These are phyloP conservation scores for Dicaeum eximium DNA, from an alignment of 2,113 vertebrate species.

Conservation along the genomic window DNA sequence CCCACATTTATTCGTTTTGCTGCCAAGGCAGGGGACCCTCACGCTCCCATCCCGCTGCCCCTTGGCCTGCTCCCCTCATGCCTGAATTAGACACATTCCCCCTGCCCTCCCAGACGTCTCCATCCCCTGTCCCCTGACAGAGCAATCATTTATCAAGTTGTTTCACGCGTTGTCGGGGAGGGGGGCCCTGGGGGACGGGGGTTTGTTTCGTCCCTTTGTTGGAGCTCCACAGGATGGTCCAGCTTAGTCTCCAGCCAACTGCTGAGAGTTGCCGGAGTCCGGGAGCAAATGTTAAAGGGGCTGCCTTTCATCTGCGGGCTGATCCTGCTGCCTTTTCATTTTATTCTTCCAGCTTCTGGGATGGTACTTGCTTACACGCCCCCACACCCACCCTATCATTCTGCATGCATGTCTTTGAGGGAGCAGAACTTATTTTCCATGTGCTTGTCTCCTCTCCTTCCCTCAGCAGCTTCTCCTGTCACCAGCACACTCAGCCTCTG, in stretches of 20 bases:
- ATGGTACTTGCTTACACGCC: slow-evolving; percentile 42
- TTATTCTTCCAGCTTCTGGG: slow-evolving; percentile 63
- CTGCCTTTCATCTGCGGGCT: slow-evolving; percentile 74
- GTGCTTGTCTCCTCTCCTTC: not conserved
- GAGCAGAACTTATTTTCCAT: slow-evolving; percentile 12
- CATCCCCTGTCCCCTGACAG: slow-evolving; percentile 72
- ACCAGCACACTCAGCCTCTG: not conserved
- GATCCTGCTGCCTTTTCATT: slow-evolving; percentile 71
- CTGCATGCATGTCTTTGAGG: not conserved
- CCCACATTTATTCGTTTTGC: not conserved
- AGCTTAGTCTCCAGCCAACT: slow-evolving; percentile 81
- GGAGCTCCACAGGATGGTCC: slow-evolving; percentile 72
- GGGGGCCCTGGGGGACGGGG: slow-evolving; percentile 62
- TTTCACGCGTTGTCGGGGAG: slow-evolving; percentile 76
- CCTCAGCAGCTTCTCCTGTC: not conserved
- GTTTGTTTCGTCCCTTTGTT: slow-evolving; percentile 80
- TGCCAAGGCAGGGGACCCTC: not conserved
- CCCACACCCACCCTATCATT: slow-evolving; percentile 22
- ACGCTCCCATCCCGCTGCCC: not conserved
- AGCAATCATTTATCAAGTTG: slow-evolving; percentile 82
- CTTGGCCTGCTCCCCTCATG: not conserved
- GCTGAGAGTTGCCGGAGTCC: slow-evolving; percentile 76
- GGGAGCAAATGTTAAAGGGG: slow-evolving; percentile 75
- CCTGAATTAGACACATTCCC: slow-evolving; percentile 66
- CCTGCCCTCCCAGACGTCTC: slow-evolving; percentile 71